A percentile compares a stretch with the other conserved stretches of the same genome.
These are phyloP conservation scores for Holcopasites calliopsidis DNA, from an alignment of 1,140 invertebrate species.

Conservation along the genomic window DNA sequence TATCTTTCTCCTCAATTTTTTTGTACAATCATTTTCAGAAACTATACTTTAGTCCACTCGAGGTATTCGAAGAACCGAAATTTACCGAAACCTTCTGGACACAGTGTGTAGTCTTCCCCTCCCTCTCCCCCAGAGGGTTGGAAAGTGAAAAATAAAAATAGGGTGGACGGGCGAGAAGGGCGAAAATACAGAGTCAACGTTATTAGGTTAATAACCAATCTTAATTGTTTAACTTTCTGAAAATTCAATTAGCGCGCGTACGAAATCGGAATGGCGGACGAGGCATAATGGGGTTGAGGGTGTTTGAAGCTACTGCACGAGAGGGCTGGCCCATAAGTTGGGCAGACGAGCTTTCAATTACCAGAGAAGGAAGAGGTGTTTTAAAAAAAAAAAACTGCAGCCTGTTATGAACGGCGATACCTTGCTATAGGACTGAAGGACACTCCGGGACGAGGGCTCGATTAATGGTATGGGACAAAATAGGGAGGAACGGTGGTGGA, in stretches of 20 bases:
- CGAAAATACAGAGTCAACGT: constrained; percentile 21
- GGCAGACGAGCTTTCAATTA: constrained; percentile 37
- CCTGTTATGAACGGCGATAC: constrained; percentile 2
- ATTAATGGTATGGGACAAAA: neutral
- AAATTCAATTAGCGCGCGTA: constrained; percentile 72
- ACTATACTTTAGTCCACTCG: too few relatives aligned
- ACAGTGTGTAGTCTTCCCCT: neutral
- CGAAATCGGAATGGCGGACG: constrained; percentile 42
- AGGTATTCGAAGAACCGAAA: too few relatives aligned
- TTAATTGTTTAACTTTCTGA: constrained; percentile 77
- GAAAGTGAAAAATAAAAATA: constrained; percentile 38
- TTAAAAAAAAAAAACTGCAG: constrained; percentile 31
- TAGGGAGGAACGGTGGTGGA: constrained; percentile 27
- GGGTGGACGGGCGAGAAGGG: constrained; percentile 27
- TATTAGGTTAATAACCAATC: too few relatives aligned
- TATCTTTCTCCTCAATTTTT: neutral
- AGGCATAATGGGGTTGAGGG: neutral
- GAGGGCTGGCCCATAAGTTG: neutral
- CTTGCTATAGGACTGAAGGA: constrained; percentile 3
- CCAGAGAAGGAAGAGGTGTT: constrained; percentile 34
- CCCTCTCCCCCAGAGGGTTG: constrained; percentile 40
- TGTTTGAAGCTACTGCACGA: constrained; percentile 11
- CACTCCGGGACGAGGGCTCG: constrained; percentile 6
- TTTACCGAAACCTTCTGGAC: neutral
- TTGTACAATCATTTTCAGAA: too few relatives aligned